Base-by-base conservation (phyloP, 2,113 vertebrate species). In the Nothocercus julius region DNA sequence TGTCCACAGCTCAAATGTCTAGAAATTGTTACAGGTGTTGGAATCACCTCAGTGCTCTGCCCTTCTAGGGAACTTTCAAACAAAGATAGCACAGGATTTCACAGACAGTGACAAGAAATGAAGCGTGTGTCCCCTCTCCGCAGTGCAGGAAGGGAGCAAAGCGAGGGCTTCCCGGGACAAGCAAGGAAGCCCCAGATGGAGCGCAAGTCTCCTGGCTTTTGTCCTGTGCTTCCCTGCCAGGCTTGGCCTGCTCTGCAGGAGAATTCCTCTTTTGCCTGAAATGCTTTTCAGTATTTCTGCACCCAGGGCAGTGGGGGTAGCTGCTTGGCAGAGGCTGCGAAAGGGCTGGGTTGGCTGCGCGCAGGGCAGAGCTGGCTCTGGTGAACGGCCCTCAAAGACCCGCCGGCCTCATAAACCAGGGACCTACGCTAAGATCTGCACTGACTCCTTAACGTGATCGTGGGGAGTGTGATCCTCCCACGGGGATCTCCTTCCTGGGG, bases 331-430 rank as follows among this genome's bases (percentile, higher is more conserved):
- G 38, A 42, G 40, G 63, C 38, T 66, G 38, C 28, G 25, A 47
- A 17, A 32, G 30, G 34, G 34, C 5, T 1, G 0, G 53, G 32
- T n/a, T 63, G 83, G 30, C 51, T 4, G 0, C 5, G 20, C 67
- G 6, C 78, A 59, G 34, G 20, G 22, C 8, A n/a, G 84, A 21
- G 62, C n/a, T 30, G 64, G 75, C 74, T 62, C 16, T 2, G 49
- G 38, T 42, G 0, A 5, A 9, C 3, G 51, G 40, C 40, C 61
- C 17, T 30, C 32, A 1, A 1, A 4, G 11, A 5, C 32, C 47
- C 40, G 45, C 15, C 38, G 45, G 61, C 59, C 2, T 6, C 17
- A 53, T 15, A 64, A 30, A 24, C 7, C 8, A 10, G 10, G 58
- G 68, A 24, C 51, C 77, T 68, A 56, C 32, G 3, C 36, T 40